Percentiles rank a stretch among this genome's conserved stretches.
These are phyloP conservation scores for Epiblema foenella DNA, from an alignment of 2,888 invertebrate genomes.

Conservation along the genomic window DNA sequence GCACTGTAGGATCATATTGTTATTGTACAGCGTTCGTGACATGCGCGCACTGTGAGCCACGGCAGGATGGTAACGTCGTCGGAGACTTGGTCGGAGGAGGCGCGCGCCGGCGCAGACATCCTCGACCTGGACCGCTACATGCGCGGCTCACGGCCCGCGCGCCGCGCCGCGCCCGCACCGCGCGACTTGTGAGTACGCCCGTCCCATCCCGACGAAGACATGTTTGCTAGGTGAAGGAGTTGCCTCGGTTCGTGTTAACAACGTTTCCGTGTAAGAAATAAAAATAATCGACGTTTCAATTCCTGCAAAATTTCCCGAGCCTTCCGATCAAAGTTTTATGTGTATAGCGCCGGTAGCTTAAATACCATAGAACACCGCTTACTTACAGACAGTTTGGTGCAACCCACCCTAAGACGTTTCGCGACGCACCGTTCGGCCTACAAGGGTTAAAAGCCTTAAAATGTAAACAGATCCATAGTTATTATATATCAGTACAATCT, in stretches of 20 bases:
- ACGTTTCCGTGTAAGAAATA: too few relatives aligned
- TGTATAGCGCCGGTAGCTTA: too few relatives aligned
- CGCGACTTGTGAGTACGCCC: not conserved
- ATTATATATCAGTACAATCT: not conserved
- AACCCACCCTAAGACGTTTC: too few relatives aligned
- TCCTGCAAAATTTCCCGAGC: too few relatives aligned
- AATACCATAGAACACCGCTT: too few relatives aligned
- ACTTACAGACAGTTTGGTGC: too few relatives aligned
- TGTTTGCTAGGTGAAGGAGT: too few relatives aligned
- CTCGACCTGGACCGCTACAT: conserved; percentile 73
- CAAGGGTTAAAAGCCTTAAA: not conserved
- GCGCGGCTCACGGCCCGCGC: conserved; percentile 34
- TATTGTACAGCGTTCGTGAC: conserved; percentile 10
- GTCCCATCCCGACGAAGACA: not conserved
- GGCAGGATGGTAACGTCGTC: conserved; percentile 53
- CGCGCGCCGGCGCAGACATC: conserved; percentile 58
- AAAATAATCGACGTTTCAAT: too few relatives aligned
- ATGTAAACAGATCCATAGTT: not conserved
- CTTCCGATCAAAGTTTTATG: too few relatives aligned
- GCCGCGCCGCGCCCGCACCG: conserved; percentile 10
- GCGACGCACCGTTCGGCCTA: not conserved
- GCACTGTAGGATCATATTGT: not conserved
- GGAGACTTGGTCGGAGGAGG: conserved; percentile 55
- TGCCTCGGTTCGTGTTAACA: too few relatives aligned
- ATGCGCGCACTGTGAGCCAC: not conserved